Base-by-base conservation (phyloP, 2,113 vertebrate species). In the Pollimyrus isidori region DNA sequence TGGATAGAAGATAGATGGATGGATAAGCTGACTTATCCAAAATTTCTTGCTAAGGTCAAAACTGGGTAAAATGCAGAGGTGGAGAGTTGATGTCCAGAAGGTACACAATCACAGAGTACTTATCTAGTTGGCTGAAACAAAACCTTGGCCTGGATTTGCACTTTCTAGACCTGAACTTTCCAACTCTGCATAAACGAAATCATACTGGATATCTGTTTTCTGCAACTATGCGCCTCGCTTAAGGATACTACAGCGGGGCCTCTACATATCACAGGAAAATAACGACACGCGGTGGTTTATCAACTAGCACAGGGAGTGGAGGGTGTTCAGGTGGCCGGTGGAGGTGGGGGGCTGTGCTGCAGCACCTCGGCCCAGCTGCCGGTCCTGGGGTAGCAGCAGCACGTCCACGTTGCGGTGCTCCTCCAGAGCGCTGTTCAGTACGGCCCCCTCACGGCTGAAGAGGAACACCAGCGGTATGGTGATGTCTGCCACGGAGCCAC, bases 321-420 rank as follows among this genome's bases (percentile, higher is more conserved):
- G 30, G 21, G 19, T 21, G 17, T 21, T 58, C 56, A 7, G 6
- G 21, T 1, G 6, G 56, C 52, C 11, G 19, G 39, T 7, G 3
- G n/a, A 13, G 50, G 13, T 5, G 7, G 26, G 49, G 48, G 19
- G 30, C 3, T 26, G 1, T 39, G 46, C 50, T 10, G 65, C 11
- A 91, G 93, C 91, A 96, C 95, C 95, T 0, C 92, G 93, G 39
- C 95, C 95, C 7, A 95, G 92, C 91, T 95, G 95, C 89, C 91
- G 93, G 92, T 96, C 94, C 86, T 94, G 94, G 30, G 95, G 93
- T 49, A 96, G 93, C 89, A 97, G 91, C 80, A 97, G 91, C 52
- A 97, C 95, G 0, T 97, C 96, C 50, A 97, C 95, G 4, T 96
- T 96, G 76, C 82, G 91, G 91, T 96, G 95, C 53, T 95, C 92